A percentile compares a stretch with the other conserved stretches of the same genome.
Conservation (phyloP, 2,113 vertebrate species). For the Corythaixoides concolor region DNA sequence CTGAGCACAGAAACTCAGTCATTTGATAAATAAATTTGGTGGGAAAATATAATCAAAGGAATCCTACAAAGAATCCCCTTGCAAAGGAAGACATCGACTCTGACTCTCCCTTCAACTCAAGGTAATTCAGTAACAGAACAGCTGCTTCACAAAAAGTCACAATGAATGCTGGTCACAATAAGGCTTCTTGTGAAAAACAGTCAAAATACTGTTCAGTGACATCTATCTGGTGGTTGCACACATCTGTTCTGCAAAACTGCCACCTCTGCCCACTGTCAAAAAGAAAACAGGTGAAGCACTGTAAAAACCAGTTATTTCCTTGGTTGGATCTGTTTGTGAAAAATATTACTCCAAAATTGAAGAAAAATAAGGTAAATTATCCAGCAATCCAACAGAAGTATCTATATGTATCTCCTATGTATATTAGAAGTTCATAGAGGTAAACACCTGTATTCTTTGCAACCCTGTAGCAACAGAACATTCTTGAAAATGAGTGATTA, state of each 20-base stretch:
- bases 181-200: not conserved
- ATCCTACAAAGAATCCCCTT: not conserved
- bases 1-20: not conserved
- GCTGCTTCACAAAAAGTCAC: not conserved
- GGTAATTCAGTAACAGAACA: not conserved
- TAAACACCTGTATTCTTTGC: not conserved
- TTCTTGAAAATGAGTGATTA: not conserved
- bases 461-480: not conserved
- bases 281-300: not conserved
- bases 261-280: not conserved
- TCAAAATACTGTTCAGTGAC: not conserved
- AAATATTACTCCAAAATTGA: not conserved
- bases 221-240: not conserved
- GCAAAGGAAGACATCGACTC: not conserved
- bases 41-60: not conserved
- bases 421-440: not conserved
- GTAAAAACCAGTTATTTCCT: conserved; percentile 14
- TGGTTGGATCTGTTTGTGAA: not conserved
- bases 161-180: not conserved
- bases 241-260: not conserved
- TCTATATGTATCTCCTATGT: not conserved
- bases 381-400: not conserved
- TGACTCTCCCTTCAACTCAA: not conserved
- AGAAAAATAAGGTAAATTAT: conserved; percentile 25
- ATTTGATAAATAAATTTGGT: not conserved